Percentiles rank a stretch among this genome's conserved stretches.
Conservation (phyloP, 1,140 invertebrate species). For the Stegodyphus dumicola region DNA sequence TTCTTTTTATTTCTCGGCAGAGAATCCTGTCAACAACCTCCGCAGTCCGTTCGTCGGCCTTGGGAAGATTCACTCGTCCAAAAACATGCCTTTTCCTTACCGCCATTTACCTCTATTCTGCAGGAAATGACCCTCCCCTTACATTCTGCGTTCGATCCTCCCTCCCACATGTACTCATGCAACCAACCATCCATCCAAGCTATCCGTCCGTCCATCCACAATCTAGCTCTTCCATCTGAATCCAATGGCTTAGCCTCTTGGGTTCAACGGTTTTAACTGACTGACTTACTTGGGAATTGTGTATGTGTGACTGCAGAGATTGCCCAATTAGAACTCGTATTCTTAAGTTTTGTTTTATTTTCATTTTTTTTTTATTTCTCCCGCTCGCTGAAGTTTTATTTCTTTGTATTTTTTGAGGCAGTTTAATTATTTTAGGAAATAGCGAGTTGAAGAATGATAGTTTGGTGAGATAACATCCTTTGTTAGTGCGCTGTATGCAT, state of each 20-base stretch:
- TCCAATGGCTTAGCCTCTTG: slow-evolving; percentile 15
- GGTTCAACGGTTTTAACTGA: slow-evolving; percentile 45
- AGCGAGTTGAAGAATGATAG: background rate
- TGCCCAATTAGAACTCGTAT: slow-evolving; percentile 9
- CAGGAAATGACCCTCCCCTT: slow-evolving; percentile 42
- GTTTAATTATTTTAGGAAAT: slow-evolving; percentile 18
- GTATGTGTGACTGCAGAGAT: slow-evolving; percentile 18
- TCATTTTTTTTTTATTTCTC: background rate
- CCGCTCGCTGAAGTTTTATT: too few species aligned
- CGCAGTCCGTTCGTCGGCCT: slow-evolving; percentile 49
- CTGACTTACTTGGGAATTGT: slow-evolving; percentile 40
- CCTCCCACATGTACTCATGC: background rate
- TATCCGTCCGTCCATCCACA: slow-evolving; percentile 14
- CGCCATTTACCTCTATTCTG: slow-evolving; percentile 46
- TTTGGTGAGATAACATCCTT: too few species aligned
- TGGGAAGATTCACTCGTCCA: slow-evolving; percentile 34
- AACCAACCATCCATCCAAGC: slow-evolving; percentile 20
- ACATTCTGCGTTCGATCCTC: background rate
- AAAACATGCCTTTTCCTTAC: slow-evolving; percentile 43
- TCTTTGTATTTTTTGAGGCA: background rate
- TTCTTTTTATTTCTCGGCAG: slow-evolving; percentile 12
- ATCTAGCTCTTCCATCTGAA: slow-evolving; percentile 40
- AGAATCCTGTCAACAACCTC: slow-evolving; percentile 51
- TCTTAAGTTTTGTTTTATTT: background rate
- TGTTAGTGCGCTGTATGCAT: too few species aligned